Evolutionary conservation across 2,797 vertebrate genomes (phyloP).

Genomic region (Catharus ustulatus): DNA sequence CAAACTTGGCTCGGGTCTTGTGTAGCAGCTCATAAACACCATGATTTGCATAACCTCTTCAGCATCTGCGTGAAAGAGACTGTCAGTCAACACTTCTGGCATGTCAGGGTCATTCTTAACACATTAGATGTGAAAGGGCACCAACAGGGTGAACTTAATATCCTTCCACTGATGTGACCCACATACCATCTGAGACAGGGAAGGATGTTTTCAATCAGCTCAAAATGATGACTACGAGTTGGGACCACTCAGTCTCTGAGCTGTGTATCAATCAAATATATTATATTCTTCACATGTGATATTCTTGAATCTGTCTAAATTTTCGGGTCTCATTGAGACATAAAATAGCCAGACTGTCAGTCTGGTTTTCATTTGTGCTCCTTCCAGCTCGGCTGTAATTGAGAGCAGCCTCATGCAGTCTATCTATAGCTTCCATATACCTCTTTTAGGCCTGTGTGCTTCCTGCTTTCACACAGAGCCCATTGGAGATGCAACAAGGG

Average conservation of each 20-base stretch:
- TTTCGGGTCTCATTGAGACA: not conserved
- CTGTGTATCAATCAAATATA: not conserved
- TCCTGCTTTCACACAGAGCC: not conserved
- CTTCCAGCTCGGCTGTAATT: not conserved
- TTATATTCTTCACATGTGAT: not conserved
- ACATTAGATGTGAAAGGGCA: slow-evolving; percentile 7
- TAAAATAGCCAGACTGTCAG: not conserved
- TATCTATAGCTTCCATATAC: not conserved
- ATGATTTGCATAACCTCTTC: slow-evolving; percentile 36
- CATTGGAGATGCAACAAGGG: not conserved
- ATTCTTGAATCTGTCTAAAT: slow-evolving; percentile 1
- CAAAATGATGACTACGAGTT: not conserved
- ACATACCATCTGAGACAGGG: not conserved
- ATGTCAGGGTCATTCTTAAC: slow-evolving; percentile 14
- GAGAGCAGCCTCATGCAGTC: not conserved
- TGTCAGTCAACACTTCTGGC: slow-evolving; percentile 7
- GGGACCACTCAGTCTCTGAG: not conserved
- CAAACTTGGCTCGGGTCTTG: not conserved
- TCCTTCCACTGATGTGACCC: not conserved
- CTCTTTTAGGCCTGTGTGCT: not conserved
- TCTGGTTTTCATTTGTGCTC: slow-evolving; percentile 43
- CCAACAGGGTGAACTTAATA: not conserved
- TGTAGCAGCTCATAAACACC: slow-evolving; percentile 41
- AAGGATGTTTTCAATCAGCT: slow-evolving; percentile 12
- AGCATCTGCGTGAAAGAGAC: not conserved